Percentiles rank a stretch among this genome's conserved stretches.
These are phyloP conservation scores for Druon quercuslanigerum DNA, from an alignment of 1,140 invertebrate genomes.

Conservation along the genomic window DNA sequence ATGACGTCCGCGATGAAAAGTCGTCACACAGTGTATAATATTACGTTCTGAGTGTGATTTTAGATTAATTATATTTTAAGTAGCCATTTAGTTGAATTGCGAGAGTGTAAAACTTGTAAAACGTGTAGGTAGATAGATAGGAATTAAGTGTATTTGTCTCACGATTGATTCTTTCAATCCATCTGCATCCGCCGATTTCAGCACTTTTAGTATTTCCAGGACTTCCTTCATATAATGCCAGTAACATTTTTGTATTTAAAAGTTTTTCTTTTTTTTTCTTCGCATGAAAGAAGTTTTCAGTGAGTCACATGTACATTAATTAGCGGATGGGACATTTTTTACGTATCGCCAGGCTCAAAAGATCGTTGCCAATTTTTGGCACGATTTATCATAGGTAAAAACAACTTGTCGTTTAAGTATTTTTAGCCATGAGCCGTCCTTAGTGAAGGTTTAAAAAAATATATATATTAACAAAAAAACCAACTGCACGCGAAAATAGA, in stretches of 20 bases:
- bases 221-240: background rate
- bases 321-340: conserved; percentile 13
- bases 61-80: conserved; percentile 57
- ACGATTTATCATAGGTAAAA: conserved; percentile 21
- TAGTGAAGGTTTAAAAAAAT: background rate
- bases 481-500: background rate
- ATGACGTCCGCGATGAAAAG: background rate
- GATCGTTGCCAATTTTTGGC: conserved; percentile 8
- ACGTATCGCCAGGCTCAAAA: conserved; percentile 12
- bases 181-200: conserved; percentile 9
- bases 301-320: conserved; percentile 4
- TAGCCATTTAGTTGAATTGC: conserved; percentile 45
- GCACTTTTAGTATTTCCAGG: background rate
- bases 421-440: background rate
- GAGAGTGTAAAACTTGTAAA: background rate
- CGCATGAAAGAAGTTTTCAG: background rate
- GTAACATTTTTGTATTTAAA: background rate
- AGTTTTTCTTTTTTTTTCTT: background rate
- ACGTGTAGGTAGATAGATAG: conserved; percentile 9
- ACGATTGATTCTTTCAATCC: background rate
- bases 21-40: background rate
- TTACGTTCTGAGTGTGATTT: conserved; percentile 73
- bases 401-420: background rate
- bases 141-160: conserved; percentile 5
- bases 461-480: background rate